Percentiles rank a stretch among this genome's conserved stretches.
Evolutionary conservation across 1,140 invertebrate genomes (phyloP).

Genomic region (Sycophila sp.): DNA sequence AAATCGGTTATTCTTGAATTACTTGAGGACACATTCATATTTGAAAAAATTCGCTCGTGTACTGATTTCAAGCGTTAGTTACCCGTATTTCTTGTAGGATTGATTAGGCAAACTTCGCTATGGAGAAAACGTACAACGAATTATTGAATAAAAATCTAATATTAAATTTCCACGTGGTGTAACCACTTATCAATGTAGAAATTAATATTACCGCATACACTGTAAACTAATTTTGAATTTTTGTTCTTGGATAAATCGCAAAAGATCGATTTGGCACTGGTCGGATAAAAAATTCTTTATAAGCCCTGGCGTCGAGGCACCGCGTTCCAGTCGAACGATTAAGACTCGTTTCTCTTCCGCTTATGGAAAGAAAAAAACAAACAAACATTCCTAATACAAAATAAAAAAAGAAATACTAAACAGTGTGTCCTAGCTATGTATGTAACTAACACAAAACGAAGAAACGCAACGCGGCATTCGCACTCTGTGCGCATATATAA

Average conservation of each 20-base stretch:
- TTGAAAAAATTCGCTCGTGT: not conserved
- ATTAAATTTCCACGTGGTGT: no score
- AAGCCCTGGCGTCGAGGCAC: not conserved
- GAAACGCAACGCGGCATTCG: slow-evolving; percentile 21
- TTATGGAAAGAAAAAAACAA: slow-evolving; percentile 22
- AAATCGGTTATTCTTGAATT: no score
- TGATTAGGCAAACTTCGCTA: not conserved
- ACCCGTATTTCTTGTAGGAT: slow-evolving; percentile 7
- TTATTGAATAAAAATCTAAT: no score
- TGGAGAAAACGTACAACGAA: not conserved
- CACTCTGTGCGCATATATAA: slow-evolving; percentile 15
- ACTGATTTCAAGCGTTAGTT: not conserved
- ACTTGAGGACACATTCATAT: no score
- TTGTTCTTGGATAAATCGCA: no score
- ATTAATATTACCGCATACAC: no score
- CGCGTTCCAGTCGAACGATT: slow-evolving; percentile 27
- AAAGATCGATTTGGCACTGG: slow-evolving; percentile 11
- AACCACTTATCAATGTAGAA: no score
- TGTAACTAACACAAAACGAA: slow-evolving; percentile 32
- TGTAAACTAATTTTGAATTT: no score
- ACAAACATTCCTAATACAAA: slow-evolving; percentile 14
- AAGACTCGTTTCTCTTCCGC: slow-evolving; percentile 25
- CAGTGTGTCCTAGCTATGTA: slow-evolving; percentile 22
- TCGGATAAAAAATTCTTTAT: no score
- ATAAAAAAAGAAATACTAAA: slow-evolving; percentile 31